Evolutionary conservation across 2,797 vertebrate genomes (phyloP).

Genomic region (Oophaga sylvatica): DNA sequence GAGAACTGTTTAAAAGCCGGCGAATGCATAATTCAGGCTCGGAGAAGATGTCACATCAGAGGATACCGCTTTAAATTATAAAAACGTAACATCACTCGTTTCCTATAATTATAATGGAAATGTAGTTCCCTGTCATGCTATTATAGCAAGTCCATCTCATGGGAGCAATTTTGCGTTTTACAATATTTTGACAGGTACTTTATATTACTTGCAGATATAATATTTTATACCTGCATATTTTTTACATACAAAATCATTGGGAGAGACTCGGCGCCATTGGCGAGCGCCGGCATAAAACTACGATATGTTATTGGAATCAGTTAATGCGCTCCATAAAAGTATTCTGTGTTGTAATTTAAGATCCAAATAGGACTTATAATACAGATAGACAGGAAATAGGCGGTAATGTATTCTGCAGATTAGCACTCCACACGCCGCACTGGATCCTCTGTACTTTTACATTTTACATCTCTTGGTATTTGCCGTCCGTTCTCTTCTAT

Average conservation of each 20-base stretch:
- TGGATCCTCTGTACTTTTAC: conserved; percentile 9
- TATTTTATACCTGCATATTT: conserved; percentile 79
- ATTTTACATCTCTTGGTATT: conserved; percentile 24
- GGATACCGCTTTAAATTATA: conserved; percentile 77
- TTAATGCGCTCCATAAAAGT: conserved; percentile 50
- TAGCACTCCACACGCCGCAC: conserved; percentile 12
- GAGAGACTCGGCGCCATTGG: neutral
- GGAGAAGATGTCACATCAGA: conserved; percentile 80
- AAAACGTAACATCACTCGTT: conserved; percentile 79
- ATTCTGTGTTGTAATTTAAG: conserved; percentile 53
- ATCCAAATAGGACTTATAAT: conserved; percentile 34
- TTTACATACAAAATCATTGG: conserved; percentile 62
- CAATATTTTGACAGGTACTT: conserved; percentile 85
- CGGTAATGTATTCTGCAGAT: conserved; percentile 51
- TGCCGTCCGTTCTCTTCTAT: conserved; percentile 26
- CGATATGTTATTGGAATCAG: conserved; percentile 33
- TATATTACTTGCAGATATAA: conserved; percentile 77
- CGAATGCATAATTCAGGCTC: conserved; percentile 82
- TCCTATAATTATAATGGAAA: conserved; percentile 83
- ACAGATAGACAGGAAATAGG: conserved; percentile 66
- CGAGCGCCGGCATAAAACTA: neutral
- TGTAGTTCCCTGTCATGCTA: conserved; percentile 80
- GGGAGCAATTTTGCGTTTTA: conserved; percentile 77
- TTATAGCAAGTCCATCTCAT: conserved; percentile 78
- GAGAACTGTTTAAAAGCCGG: conserved; percentile 83